Conservation (phyloP, 2,888 invertebrate species). For the Thecocarcelia acutangulata region DNA sequence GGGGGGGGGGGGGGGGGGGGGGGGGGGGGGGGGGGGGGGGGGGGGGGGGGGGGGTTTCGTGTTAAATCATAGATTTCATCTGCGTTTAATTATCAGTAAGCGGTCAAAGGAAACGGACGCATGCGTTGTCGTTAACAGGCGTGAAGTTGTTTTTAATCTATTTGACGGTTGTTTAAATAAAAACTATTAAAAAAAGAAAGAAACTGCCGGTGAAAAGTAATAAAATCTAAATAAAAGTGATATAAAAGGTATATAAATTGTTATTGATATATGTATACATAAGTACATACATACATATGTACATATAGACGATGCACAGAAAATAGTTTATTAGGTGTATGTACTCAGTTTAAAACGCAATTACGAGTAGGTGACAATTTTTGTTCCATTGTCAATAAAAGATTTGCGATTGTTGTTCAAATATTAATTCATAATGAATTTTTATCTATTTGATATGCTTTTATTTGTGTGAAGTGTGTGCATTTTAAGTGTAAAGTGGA, state of each 20-base stretch:
- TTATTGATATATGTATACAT: constrained; percentile 3
- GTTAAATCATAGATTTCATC: constrained; percentile 43
- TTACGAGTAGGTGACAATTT: no score
- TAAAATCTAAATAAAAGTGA: background rate
- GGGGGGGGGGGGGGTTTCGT: constrained; percentile 41
- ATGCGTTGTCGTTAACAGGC: constrained; percentile 48
- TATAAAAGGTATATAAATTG: constrained; percentile 9
- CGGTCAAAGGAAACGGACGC: constrained; percentile 59
- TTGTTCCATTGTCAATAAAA: no score
- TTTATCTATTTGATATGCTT: no score
- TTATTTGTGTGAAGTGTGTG: no score
- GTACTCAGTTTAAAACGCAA: no score
- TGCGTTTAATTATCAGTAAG: constrained; percentile 49
- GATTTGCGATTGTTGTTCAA: no score
- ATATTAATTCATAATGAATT: no score
- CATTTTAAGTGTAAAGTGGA: no score
- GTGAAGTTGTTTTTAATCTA: constrained; percentile 15
- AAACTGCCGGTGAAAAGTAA: constrained; percentile 18
- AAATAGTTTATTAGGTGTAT: constrained; percentile 2
- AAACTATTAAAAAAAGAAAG: constrained; percentile 8
- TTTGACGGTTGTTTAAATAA: constrained; percentile 4
- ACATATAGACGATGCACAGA: background rate
- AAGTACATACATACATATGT: no score
- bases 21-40: no score
- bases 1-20: no score